Percentiles rank a stretch among this genome's conserved stretches.
phyloP scores from a whole-genome alignment of 2,888 invertebrate genomes.

The Neuroscelio doddi region DNA sequence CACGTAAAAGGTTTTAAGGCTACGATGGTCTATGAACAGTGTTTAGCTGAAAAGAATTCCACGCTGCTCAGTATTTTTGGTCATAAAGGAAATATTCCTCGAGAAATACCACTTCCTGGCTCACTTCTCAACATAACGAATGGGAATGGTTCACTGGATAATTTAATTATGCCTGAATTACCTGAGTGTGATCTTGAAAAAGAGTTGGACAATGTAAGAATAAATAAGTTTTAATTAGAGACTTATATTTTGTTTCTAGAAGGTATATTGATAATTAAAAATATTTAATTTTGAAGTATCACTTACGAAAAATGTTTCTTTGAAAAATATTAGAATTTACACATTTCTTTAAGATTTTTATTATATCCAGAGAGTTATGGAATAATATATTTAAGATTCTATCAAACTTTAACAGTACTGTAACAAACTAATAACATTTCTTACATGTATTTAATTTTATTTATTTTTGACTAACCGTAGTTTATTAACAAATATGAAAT shows the following conservation, averaged over 20 bases:
- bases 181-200: conserved; percentile 88
- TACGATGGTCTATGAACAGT: conserved; percentile 86
- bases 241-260: not conserved
- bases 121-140: conserved; percentile 74
- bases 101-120: conserved; percentile 76
- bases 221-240: no score
- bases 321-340: no score
- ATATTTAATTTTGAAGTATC: conserved; percentile 5
- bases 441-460: no score
- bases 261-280: no score
- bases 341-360: no score
- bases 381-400: no score
- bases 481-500: no score
- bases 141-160: conserved; percentile 75
- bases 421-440: no score
- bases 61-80: conserved; percentile 77
- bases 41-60: conserved; percentile 78
- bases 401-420: no score
- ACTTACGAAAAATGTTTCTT: no score
- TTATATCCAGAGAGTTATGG: no score
- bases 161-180: conserved; percentile 78
- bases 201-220: conserved; percentile 91
- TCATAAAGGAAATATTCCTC: conserved; percentile 72
- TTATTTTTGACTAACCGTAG: no score
- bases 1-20: conserved; percentile 83